phyloP scores from a whole-genome alignment of 2,113 vertebrate genomes.

The Thymallus thymallus region DNA sequence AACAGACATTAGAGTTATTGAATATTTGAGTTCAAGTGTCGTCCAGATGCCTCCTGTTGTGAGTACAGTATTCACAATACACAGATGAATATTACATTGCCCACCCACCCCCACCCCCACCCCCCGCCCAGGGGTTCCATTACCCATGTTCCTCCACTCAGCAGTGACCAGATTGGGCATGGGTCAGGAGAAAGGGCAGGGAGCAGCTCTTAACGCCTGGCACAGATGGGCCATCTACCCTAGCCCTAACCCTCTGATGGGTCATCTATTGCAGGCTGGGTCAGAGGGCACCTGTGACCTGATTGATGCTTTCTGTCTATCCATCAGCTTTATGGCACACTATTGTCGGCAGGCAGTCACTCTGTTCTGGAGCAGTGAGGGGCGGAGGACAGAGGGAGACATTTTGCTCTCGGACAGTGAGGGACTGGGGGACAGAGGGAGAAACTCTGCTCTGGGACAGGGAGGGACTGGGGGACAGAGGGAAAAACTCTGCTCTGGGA shows the following conservation, averaged over 20 bases:
- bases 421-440: background rate
- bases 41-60: slow-evolving; percentile 48
- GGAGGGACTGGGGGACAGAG: background rate
- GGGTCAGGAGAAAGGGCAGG: slow-evolving; percentile 67
- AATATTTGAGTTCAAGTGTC: background rate
- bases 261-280: slow-evolving; percentile 59
- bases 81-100: slow-evolving; percentile 55
- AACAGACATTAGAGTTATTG: background rate
- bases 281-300: slow-evolving; percentile 77
- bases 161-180: slow-evolving; percentile 70
- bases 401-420: background rate
- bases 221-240: slow-evolving; percentile 71
- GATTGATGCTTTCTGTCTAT: slow-evolving; percentile 69
- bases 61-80: slow-evolving; percentile 71
- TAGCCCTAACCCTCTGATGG: slow-evolving; percentile 53
- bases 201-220: slow-evolving; percentile 65
- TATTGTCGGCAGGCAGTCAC: slow-evolving; percentile 49
- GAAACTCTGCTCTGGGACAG: background rate
- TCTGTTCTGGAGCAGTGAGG: background rate
- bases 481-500: too few relatives aligned
- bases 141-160: slow-evolving; percentile 56
- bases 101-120: too few relatives aligned
- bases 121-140: slow-evolving; percentile 30
- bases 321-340: slow-evolving; percentile 76
- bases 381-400: background rate